Base-by-base conservation (phyloP, 2,113 vertebrate genomes). In the Poecile atricapillus region DNA sequence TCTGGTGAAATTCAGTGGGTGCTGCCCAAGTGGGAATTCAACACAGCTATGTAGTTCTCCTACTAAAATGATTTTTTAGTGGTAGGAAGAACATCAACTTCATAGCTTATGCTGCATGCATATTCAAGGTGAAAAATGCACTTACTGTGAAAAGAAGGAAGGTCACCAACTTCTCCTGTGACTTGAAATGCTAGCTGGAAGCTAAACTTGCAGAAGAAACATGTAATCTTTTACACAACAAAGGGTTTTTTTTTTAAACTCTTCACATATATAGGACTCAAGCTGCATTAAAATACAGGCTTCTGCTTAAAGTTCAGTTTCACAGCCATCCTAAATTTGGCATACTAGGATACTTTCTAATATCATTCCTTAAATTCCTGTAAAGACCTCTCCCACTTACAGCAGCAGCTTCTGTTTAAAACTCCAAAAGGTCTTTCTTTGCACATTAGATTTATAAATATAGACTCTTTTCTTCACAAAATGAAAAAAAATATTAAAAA, bases 311-410 rank as follows among this genome's bases (percentile, higher is more conserved):
- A 96, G 89, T 78, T 96, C 80, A 91, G 86, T 91, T 97, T 94
- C 79, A 91, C 79, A 69, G 92, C 93, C 93, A 94, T 95, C 94
- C 97, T 97, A 95, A 96, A 97, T 97, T 95, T 97, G 97, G 98
- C 78, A 2, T 96, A 67, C 90, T 96, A 96, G 84, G 93, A 97
- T 92, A 97, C 94, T 97, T 98, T 97, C 96, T 97, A 96, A 95
- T 96, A 98, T 97, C 97, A 98, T 98, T 98, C 98, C 97, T 98
- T 94, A 97, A 97, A 98, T 98, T 98, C 98, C 94, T 97, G 59
- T 79, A 86, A 96, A 96, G 96, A 98, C 97, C 95, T 97, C 97
- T 98, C 97, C 96, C 96, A 97, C 85, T 98, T 97, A 89, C 27
- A 94, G 95, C 86, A 94, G 94, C 84, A 93, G 87, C 73, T 94